Base-by-base conservation (phyloP, 2,113 vertebrate species). In the Callaeas wilsoni region DNA sequence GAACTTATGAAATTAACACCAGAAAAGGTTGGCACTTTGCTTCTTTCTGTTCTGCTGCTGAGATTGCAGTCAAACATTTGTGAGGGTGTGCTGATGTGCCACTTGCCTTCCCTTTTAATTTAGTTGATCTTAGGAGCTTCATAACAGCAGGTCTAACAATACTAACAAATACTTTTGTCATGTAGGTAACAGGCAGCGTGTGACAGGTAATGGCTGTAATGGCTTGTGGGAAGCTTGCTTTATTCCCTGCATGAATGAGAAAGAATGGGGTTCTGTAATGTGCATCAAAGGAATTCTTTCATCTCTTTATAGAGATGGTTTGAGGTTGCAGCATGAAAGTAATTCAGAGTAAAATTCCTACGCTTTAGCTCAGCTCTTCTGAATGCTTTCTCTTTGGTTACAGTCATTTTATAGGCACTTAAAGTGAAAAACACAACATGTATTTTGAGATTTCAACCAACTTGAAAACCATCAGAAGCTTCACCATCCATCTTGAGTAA, bases 1-100 rank as follows among this genome's bases (percentile, higher is more conserved):
- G 99, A 99, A 91, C 98, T 99, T 82, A 98, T 99, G 98, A 99
- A 99, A 91, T 97, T 99, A 93, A 99, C 99, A 8, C 99, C 99
- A 79, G 99, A 99, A 97, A 99, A 99, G 98, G 98, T 99, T 81
- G 94, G 98, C 46, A 41, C 29, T 80, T 95, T 76, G 33, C 80
- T 80, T 73, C 32, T 75, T 89, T 89, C 85, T 94, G 39, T 93
- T 96, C 89, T 63, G 56, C 39, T 23, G 27, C 20, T 41, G 55
- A 65, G 47, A n/a, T 1, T 52, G 68, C 59, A 90, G 13, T 32
- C 12, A 63, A 46, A 65, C 2, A 6, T 65, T 73, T 86, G 21
- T 47, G 35, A 57, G 46, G 33, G 18, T 70, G 91, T 41, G 33
- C 16, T 47, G 23, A 65, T 73, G 19, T 6, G 5, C 75, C 10